Percentiles rank a stretch among this genome's conserved stretches.
Conservation (phyloP, 2,888 invertebrate genomes). For the Pollenia angustigena region DNA sequence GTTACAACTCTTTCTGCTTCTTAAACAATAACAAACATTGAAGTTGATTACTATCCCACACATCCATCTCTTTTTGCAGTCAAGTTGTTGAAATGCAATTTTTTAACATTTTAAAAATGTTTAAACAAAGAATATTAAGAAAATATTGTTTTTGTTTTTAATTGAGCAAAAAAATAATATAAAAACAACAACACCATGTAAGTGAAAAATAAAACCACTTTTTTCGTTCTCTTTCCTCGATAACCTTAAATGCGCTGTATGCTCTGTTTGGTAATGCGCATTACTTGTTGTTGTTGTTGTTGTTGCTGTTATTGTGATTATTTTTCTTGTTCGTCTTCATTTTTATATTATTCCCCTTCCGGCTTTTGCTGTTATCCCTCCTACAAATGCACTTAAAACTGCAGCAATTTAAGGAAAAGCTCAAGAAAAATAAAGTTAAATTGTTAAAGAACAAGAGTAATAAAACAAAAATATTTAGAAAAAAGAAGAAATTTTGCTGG, state of each 20-base stretch:
- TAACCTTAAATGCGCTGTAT: constrained; percentile 66
- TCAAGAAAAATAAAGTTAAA: constrained; percentile 16
- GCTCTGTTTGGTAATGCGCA: constrained; percentile 71
- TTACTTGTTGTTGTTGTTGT: constrained; percentile 20
- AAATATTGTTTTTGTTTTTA: constrained; percentile 47
- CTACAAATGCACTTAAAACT: background rate
- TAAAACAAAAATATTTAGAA: background rate
- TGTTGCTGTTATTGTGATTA: constrained; percentile 19
- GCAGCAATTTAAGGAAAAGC: constrained; percentile 31
- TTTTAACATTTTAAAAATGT: constrained; percentile 17
- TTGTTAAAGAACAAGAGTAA: constrained; percentile 25
- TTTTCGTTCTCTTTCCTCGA: constrained; percentile 59
- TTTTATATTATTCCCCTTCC: constrained; percentile 5
- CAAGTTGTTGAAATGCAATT: constrained; percentile 9
- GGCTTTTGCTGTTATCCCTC: background rate
- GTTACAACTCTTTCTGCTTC: no score
- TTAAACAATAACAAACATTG: background rate
- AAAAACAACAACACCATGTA: constrained; percentile 42
- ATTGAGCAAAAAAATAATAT: constrained; percentile 20
- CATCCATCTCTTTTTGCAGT: background rate
- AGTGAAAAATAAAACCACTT: constrained; percentile 50
- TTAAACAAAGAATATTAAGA: constrained; percentile 53
- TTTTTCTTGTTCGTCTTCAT: constrained; percentile 33
- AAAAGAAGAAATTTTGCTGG: constrained; percentile 36
- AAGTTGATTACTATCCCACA: background rate